Conservation (phyloP, 2,797 vertebrate genomes). For the Petrocephalus sullivani region DNA sequence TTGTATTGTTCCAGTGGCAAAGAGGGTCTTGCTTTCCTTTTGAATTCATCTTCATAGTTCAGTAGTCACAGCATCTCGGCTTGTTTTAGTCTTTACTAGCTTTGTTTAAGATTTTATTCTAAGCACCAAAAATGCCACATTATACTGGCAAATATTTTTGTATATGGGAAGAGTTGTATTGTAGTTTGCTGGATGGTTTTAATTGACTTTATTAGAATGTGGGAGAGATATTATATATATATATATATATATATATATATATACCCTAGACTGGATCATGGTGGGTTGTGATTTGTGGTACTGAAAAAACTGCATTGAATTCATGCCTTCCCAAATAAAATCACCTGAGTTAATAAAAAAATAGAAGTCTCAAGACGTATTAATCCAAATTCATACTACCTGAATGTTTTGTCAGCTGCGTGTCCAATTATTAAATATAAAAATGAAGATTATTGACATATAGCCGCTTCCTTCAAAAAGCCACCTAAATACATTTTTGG, state of each 20-base stretch:
- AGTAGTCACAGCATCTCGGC: slow-evolving; percentile 27
- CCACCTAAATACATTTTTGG: neutral
- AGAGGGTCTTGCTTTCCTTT: slow-evolving; percentile 35
- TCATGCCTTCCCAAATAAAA: slow-evolving; percentile 35
- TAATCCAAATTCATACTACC: neutral
- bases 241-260: slow-evolving; percentile 21
- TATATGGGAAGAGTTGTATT: slow-evolving; percentile 35
- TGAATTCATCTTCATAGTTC: slow-evolving; percentile 41
- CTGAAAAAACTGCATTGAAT: slow-evolving; percentile 45
- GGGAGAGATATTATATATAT: slow-evolving; percentile 33
- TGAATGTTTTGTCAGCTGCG: neutral
- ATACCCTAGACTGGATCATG: slow-evolving; percentile 31
- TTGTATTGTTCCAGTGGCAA: slow-evolving; percentile 41
- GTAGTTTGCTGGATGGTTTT: slow-evolving; percentile 39
- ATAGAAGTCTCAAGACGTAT: slow-evolving; percentile 17
- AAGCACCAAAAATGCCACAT: neutral
- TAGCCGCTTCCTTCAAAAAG: neutral
- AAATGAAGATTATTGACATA: neutral
- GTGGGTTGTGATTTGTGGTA: slow-evolving; percentile 37
- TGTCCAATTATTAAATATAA: neutral
- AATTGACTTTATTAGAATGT: slow-evolving; percentile 45
- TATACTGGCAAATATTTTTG: neutral
- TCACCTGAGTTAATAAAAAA: slow-evolving; percentile 31
- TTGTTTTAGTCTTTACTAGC: slow-evolving; percentile 3
- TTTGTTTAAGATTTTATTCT: slow-evolving; percentile 32